Conservation (phyloP, 2,113 vertebrate species). For the Crypturellus undulatus region DNA sequence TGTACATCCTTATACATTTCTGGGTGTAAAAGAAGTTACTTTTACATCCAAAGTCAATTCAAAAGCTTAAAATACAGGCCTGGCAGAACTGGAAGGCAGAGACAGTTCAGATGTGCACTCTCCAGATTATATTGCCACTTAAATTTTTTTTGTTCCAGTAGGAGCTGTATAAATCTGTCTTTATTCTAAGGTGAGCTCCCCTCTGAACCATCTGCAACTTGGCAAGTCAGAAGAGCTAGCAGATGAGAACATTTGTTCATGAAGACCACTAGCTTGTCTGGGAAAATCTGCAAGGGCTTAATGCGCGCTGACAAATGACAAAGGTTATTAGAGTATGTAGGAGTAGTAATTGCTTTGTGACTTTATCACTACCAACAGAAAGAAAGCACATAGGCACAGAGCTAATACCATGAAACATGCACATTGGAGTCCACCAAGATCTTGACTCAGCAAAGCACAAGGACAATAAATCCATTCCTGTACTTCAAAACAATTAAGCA, state of each 20-base stretch:
- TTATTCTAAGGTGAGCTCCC: background rate
- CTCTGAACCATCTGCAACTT: slow-evolving; percentile 12
- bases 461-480: background rate
- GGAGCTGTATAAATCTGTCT: background rate
- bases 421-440: slow-evolving; percentile 11
- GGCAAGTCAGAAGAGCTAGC: slow-evolving; percentile 44
- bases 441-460: slow-evolving; percentile 52
- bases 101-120: background rate
- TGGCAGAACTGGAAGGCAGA: background rate
- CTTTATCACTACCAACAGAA: slow-evolving; percentile 44
- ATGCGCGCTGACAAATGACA: slow-evolving; percentile 50
- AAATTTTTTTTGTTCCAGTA: background rate
- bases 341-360: slow-evolving; percentile 58
- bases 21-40: background rate
- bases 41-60: background rate
- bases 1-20: background rate
- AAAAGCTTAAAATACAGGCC: background rate
- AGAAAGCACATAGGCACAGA: background rate
- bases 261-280: slow-evolving; percentile 42
- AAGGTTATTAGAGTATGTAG: slow-evolving; percentile 45
- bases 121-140: background rate
- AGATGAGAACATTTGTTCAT: slow-evolving; percentile 31
- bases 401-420: slow-evolving; percentile 9
- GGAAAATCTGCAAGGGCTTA: slow-evolving; percentile 51
- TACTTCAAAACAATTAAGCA: slow-evolving; percentile 13